Base-by-base conservation (phyloP, 2,888 invertebrate genomes). In the Auanema sp. region DNA sequence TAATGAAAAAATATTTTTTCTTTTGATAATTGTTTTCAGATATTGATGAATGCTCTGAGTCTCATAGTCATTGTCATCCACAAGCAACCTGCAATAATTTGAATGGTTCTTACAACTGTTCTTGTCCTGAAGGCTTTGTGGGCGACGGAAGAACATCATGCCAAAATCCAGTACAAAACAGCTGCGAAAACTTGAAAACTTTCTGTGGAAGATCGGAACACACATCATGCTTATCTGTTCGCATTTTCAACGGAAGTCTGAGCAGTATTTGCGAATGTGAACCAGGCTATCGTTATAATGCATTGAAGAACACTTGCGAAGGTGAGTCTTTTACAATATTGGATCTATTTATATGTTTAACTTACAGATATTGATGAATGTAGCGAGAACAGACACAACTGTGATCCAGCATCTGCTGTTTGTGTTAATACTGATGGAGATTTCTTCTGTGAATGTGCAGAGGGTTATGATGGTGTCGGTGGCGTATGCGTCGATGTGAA, bases 401-500 rank as follows among this genome's bases (percentile, higher is more conserved):
- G 81, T 58, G 77, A 81, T 59, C 78, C 76, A 8, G 64, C 77
- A n/a, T 71, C 69, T 84, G 91, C 93, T 61, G 87, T 90, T 73
- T 95, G 95, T 86, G 90, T 90, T 83, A 93, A 95, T 85, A 91
- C 91, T 59, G 86, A 90, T 69, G 94, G 94, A 79, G 92, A 92
- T 86, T 94, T 89, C 85, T 87, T 89, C 80, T 95, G 94, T 86
- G 88, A 89, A 67, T 95, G 95, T 85, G 89, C 89, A 81, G 89
- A 90, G 75, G 93, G 92, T 84, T 94, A 90, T 85, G 91, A 92
- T 50, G 94, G 93, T 66, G 92, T 93, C 86, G 77, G 77, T 8
- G 79, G 78, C 11, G 69, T 80, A 18, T 80, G 78, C 55, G 72
- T 75, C 21, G 77, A 76, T 49, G 69, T 73, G 23, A 73, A 78